Evolutionary conservation across 2,797 vertebrate genomes (phyloP).

Genomic region (Hephaestus fuliginosus): DNA sequence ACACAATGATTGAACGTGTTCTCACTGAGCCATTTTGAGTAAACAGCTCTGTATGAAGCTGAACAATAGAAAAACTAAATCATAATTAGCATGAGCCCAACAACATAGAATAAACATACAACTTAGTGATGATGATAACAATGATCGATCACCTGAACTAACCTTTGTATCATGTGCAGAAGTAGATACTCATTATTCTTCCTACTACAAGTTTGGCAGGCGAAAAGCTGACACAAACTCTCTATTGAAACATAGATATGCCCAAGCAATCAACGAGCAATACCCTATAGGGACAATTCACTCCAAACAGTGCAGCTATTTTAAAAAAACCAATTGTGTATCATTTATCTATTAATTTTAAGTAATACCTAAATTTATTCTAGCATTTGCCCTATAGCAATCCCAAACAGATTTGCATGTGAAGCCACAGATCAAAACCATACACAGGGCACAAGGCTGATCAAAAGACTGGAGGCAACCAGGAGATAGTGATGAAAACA

Average conservation of each 20-base stretch:
- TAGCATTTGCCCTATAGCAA: slow-evolving; percentile 18
- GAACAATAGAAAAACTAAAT: background rate
- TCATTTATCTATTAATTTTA: background rate
- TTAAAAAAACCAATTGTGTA: no score
- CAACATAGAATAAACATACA: background rate
- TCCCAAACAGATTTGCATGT: slow-evolving; percentile 28
- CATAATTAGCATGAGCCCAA: background rate
- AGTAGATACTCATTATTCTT: background rate
- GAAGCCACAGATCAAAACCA: slow-evolving; percentile 51
- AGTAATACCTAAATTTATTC: slow-evolving; percentile 16
- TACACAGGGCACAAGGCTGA: slow-evolving; percentile 34
- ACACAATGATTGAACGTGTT: background rate
- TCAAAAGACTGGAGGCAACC: slow-evolving; percentile 59
- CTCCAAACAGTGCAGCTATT: background rate
- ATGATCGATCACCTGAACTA: background rate
- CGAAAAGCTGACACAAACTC: background rate
- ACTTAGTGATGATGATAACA: background rate
- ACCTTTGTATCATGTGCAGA: background rate
- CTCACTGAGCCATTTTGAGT: background rate
- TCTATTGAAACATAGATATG: background rate
- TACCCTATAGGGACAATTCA: background rate
- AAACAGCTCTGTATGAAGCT: background rate
- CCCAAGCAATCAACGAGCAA: background rate
- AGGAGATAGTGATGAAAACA: slow-evolving; percentile 64
- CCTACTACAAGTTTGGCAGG: background rate